Base-by-base conservation (phyloP, 2,888 invertebrate genomes). In the Bursaphelenchus okinawaensis region DNA sequence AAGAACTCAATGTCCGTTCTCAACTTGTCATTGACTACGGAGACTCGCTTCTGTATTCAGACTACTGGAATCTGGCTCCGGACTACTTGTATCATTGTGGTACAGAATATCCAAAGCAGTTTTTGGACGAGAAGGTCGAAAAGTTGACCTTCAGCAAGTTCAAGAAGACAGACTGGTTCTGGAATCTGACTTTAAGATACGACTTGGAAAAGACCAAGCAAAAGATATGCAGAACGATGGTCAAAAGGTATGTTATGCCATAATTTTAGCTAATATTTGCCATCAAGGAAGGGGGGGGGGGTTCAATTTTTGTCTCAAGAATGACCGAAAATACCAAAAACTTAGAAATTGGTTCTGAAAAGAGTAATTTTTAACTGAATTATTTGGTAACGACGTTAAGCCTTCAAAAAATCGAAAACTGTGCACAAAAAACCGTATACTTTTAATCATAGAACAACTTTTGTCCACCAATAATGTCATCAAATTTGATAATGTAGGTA, bases 21-120 rank as follows among this genome's bases (percentile, higher is more conserved):
- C 9, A 20, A 9, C n/a, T 59, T n/a, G 19, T 59, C 3, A 26
- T 59, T 50, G 60, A 59, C 19, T 59, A 59, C 23, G 60, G 60
- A 19, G 22, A 22, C 19, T 22, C 60, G 19, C 60, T 59, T 22
- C 52, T 59, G 20, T 23, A 59, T 22, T 59, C 60, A 9, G 52
- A 52, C 19, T 59, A 40, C 51, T 59, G 60, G 60, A 59, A 51
- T 40, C 40, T 40, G 2, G 40, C 40, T n/a, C 40, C 40, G n/a
- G 40, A 40, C n/a, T 40, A 40, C n/a, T n/a, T 40, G 40, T 40
- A 16, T 40, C n/a, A 40, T n/a, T 40, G 40, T 4, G 40, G 40
- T 16, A 6, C 40, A 12, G 40, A 40, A 40, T 40, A 16, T 40
- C 40, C 40, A n/a, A 40, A 40, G 40, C 3, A 40, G 2, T 40